Percentiles rank a stretch among this genome's conserved stretches.
phyloP scores from a whole-genome alignment of 2,113 vertebrate species.

The Panurus biarmicus region DNA sequence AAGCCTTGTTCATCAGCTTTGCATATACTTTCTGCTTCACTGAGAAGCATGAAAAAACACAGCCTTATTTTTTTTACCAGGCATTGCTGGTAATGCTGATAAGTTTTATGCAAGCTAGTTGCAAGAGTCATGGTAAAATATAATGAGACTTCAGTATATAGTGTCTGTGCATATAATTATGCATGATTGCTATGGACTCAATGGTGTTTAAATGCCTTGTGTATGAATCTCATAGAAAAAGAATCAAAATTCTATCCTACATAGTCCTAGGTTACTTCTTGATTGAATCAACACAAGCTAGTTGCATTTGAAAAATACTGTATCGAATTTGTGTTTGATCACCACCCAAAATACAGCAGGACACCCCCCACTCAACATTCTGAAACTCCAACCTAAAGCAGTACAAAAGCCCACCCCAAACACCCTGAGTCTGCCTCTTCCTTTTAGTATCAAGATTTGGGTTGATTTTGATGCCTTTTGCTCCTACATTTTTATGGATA shows the following conservation, averaged over 20 bases:
- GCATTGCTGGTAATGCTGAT: background rate
- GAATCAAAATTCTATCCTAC: background rate
- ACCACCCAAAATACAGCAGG: background rate
- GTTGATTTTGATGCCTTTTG: background rate
- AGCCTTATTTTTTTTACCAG: background rate
- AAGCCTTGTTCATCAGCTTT: background rate
- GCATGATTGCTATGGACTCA: background rate
- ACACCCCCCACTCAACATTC: too few species aligned
- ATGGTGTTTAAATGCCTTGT: background rate
- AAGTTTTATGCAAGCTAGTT: background rate
- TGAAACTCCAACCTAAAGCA: background rate
- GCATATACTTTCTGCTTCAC: background rate
- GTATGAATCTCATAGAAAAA: background rate
- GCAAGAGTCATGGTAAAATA: background rate
- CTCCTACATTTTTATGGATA: background rate
- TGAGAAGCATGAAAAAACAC: background rate
- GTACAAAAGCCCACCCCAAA: accelerated
- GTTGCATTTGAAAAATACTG: background rate
- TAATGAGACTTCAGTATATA: background rate
- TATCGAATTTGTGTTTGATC: background rate
- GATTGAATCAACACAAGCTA: background rate
- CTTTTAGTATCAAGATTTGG: background rate
- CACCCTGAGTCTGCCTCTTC: background rate
- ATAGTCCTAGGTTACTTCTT: background rate
- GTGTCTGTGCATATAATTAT: background rate